Evolutionary conservation across 2,113 vertebrate genomes (phyloP).

Genomic region (Leptocoma aspasia): DNA sequence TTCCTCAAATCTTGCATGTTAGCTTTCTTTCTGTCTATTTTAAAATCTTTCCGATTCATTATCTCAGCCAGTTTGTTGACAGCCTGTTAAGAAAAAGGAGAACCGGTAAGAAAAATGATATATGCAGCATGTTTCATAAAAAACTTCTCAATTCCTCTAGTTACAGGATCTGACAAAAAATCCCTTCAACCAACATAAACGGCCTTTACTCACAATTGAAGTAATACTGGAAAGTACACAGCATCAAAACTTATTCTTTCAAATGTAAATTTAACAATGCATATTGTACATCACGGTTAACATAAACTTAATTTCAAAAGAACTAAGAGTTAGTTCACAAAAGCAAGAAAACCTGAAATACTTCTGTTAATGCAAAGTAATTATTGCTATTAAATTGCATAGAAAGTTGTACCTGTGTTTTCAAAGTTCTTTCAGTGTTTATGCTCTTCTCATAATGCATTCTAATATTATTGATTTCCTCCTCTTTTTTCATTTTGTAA

Average conservation of each 20-base stretch:
- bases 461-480: conserved; percentile 81
- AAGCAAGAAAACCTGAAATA: not conserved
- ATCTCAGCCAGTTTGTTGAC: conserved; percentile 99
- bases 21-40: conserved; percentile 95
- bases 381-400: not conserved
- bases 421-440: conserved; percentile 89
- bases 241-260: not conserved
- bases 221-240: not conserved
- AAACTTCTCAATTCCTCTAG: not conserved
- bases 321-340: not conserved
- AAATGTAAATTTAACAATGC: not conserved
- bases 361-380: not conserved
- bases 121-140: not conserved
- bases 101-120: not conserved
- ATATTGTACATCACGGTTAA: not conserved
- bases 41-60: conserved; percentile 99
- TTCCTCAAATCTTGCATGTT: conserved; percentile 95
- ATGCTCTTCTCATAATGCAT: conserved; percentile 89
- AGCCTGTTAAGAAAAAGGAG: conserved; percentile 76
- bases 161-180: not conserved
- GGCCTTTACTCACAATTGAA: not conserved
- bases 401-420: conserved; percentile 85
- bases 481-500: conserved; percentile 81
- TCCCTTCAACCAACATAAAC: not conserved
- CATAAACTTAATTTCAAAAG: not conserved